Percentiles rank a stretch among this genome's conserved stretches.
Evolutionary conservation across 2,888 invertebrate genomes (phyloP).

Genomic region (Linnaemya vulpina): DNA sequence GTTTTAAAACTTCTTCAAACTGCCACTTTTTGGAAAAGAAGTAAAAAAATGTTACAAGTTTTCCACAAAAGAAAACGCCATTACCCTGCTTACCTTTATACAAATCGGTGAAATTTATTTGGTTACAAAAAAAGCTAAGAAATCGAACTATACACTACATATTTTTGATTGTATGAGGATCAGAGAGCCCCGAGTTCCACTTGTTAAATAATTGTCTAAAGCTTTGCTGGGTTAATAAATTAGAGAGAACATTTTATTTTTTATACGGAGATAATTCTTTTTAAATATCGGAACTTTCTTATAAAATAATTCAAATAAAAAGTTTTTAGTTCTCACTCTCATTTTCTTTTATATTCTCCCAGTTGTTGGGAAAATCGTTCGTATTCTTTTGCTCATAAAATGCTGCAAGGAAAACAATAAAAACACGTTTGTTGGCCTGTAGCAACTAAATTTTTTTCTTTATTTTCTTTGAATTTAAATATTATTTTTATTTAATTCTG

Average conservation of each 20-base stretch:
- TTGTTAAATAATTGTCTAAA: neutral
- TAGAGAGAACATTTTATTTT: neutral
- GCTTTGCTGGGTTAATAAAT: constrained; percentile 35
- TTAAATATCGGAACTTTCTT: constrained; percentile 37
- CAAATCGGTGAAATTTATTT: no score
- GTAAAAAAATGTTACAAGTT: no score
- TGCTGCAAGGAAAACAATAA: constrained; percentile 39
- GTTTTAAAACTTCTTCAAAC: no score
- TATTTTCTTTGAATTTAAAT: constrained; percentile 26
- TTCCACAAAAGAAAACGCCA: no score
- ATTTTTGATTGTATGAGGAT: no score
- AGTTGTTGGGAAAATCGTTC: constrained; percentile 12
- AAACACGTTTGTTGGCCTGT: constrained; percentile 53
- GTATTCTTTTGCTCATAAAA: constrained; percentile 39
- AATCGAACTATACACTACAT: no score
- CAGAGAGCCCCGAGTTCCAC: neutral
- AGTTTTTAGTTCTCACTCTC: constrained; percentile 14
- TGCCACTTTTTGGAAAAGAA: no score
- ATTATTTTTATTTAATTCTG: constrained; percentile 28
- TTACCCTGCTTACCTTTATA: no score
- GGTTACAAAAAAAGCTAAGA: no score
- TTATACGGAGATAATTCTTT: constrained; percentile 6
- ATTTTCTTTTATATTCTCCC: constrained; percentile 8
- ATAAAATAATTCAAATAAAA: neutral
- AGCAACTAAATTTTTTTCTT: constrained; percentile 36